Evolutionary conservation across 2,797 vertebrate species (phyloP).

Genomic region (Molossus alvarezi): DNA sequence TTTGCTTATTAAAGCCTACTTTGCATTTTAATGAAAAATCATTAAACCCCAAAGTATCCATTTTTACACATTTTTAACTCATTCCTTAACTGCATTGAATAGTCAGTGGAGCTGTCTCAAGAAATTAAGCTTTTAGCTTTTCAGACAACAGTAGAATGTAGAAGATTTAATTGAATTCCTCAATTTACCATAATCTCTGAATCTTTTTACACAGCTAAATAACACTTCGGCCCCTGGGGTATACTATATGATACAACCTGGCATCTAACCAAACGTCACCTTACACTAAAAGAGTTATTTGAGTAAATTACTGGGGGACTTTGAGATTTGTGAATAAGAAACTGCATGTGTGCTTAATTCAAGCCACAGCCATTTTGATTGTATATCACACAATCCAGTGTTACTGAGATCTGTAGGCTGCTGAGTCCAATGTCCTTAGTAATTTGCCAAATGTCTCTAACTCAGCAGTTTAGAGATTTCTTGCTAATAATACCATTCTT

Average conservation of each 20-base stretch:
- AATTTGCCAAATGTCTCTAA: slow-evolving; percentile 73
- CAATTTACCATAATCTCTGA: slow-evolving; percentile 17
- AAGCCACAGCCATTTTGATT: slow-evolving; percentile 73
- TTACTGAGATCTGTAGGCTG: slow-evolving; percentile 48
- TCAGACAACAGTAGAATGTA: neutral
- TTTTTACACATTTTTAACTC: neutral
- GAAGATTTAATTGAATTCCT: neutral
- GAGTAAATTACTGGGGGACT: slow-evolving; percentile 50
- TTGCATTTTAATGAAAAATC: neutral
- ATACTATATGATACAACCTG: slow-evolving; percentile 46
- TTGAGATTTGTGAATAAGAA: slow-evolving; percentile 63
- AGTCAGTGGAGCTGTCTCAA: neutral
- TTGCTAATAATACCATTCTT: slow-evolving; percentile 8
- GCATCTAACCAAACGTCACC: slow-evolving; percentile 46
- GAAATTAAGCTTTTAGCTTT: slow-evolving; percentile 49
- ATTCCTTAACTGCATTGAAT: neutral
- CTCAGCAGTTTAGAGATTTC: slow-evolving; percentile 63
- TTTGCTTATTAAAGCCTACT: neutral
- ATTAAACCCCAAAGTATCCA: neutral
- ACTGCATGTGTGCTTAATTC: slow-evolving; percentile 68
- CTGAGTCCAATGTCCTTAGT: slow-evolving; percentile 72
- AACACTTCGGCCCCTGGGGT: neutral
- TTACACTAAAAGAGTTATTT: slow-evolving; percentile 22
- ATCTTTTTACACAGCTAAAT: neutral
- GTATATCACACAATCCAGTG: neutral